Base-by-base conservation (phyloP, 2,888 invertebrate genomes). In the Drosophila demipolita region DNA sequence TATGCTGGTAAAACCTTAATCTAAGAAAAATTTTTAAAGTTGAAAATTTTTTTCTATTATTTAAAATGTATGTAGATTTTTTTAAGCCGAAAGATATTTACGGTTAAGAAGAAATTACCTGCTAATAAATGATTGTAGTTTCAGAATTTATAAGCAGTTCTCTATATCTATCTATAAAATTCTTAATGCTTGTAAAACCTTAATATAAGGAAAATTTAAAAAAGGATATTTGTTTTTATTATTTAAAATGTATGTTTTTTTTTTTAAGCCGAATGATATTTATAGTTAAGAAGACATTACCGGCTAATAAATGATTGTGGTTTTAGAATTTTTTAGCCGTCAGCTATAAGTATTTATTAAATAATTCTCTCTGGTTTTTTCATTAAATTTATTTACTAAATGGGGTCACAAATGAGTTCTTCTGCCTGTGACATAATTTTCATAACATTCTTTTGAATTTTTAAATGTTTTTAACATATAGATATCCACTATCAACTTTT, bases 401-500 rank as follows among this genome's bases (percentile, higher is more conserved):
- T 17, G 38, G 8, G 8, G 8, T 33, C 33, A 0, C n/a, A n/a
- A 40, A 40, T 40, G n/a, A 2, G 9, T n/a, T n/a, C 0, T n/a
- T 20, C 12, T 12, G 42, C 6, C 20, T 7, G 42, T 20, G 6
- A 7, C 7, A 45, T n/a, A n/a, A 1, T 20, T 45, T 45, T 12
- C 20, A 45, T 4, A 1, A 3, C 3, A 20, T 1, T 45, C 0
- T 15, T 15, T 23, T 20, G 15, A 1, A 15, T 15, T 7, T 45
- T 45, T 1, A 12, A 45, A 7, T 45, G 20, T 12, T 7, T 45
- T 20, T 20, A 45, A 1, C 15, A 8, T 23, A 45, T 45, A 4
- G 1, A 15, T 23, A 15, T 4, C 2, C 12, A 20, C 45, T 20
- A 7, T 20, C 17, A 8, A 17, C 17, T 9, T 38, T 8, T 2